phyloP scores from a whole-genome alignment of 2,113 vertebrate genomes.

The Calypte anna region DNA sequence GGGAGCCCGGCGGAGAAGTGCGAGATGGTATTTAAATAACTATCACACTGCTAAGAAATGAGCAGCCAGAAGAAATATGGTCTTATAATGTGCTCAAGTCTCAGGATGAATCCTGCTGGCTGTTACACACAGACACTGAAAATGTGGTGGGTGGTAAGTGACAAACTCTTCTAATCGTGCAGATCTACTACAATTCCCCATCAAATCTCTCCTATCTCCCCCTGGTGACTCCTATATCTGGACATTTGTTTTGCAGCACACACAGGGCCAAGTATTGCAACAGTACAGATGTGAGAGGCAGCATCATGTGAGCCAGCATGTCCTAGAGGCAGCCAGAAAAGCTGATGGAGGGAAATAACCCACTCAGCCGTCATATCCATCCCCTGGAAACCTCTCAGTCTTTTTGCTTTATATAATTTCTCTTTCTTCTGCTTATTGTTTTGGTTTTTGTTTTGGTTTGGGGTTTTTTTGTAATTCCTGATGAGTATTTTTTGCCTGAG shows the following conservation, averaged over 20 bases:
- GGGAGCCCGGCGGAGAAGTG: not conserved
- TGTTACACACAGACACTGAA: not conserved
- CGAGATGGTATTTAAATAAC: slow-evolving; percentile 66
- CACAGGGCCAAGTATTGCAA: not conserved
- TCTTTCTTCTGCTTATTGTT: not conserved
- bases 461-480: not conserved
- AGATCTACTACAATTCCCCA: slow-evolving; percentile 27
- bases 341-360: slow-evolving; percentile 21
- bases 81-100: slow-evolving; percentile 56
- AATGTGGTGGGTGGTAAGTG: slow-evolving; percentile 42
- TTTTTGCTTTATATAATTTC: not conserved
- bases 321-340: slow-evolving; percentile 32
- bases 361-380: not conserved
- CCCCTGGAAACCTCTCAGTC: not conserved
- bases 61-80: slow-evolving; percentile 63
- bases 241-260: slow-evolving; percentile 8
- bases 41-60: slow-evolving; percentile 50
- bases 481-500: not conserved
- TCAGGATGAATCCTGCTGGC: slow-evolving; percentile 31
- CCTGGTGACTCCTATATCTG: not conserved
- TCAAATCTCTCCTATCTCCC: not conserved
- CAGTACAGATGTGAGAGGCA: not conserved
- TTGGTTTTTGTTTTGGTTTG: not conserved
- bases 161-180: slow-evolving; percentile 25
- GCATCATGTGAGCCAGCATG: not conserved